Percentiles rank a stretch among this genome's conserved stretches.
These are phyloP conservation scores for Camponotus fellah DNA, from an alignment of 2,888 invertebrate species.

Conservation along the genomic window DNA sequence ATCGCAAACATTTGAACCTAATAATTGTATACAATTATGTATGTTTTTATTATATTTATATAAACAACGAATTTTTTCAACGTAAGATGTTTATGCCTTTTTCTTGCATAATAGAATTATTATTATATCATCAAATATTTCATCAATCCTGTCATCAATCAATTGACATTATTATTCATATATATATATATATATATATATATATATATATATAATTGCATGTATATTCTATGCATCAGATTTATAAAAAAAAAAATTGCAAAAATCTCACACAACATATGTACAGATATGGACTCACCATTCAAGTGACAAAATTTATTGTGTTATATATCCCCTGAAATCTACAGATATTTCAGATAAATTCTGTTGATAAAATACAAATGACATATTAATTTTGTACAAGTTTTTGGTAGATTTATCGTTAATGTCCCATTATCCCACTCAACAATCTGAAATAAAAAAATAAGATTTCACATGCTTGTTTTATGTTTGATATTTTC, in stretches of 20 bases:
- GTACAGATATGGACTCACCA: conserved; percentile 60
- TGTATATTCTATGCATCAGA: too few species aligned
- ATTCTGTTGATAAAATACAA: conserved; percentile 73
- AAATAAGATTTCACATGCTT: not conserved
- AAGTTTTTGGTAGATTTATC: conserved; percentile 69
- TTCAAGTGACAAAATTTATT: conserved; percentile 78
- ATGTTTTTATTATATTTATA: too few species aligned
- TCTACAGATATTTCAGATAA: conserved; percentile 67
- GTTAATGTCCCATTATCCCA: conserved; percentile 74
- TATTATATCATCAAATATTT: too few species aligned
- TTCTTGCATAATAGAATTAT: too few species aligned
- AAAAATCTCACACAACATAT: not conserved
- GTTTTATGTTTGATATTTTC: too few species aligned
- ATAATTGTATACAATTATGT: conserved; percentile 20
- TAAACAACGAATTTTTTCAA: too few species aligned
- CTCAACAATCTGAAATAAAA: conserved; percentile 71
- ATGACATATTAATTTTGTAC: conserved; percentile 73
- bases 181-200: too few species aligned
- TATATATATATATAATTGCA: too few species aligned
- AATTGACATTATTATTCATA: too few species aligned
- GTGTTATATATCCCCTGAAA: conserved; percentile 74
- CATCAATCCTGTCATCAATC: too few species aligned
- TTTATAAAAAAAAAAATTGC: not conserved
- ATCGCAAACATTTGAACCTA: conserved; percentile 75
- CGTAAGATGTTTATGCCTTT: too few species aligned